phyloP scores from a whole-genome alignment of 2,888 invertebrate genomes.

The Elegia similella region DNA sequence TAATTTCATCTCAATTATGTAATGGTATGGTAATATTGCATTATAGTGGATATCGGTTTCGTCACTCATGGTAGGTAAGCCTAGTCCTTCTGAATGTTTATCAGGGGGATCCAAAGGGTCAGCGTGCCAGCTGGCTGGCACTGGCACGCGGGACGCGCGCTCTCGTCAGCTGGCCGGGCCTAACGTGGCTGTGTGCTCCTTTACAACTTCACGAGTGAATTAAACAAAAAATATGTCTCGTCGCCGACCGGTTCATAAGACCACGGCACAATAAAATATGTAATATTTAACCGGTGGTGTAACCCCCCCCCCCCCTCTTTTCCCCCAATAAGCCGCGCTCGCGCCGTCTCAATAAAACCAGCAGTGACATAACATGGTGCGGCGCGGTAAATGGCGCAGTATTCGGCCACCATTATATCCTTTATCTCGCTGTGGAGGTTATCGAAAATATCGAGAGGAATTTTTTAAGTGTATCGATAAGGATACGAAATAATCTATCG shows the following conservation, averaged over 20 bases:
- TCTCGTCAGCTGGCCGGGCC: too few relatives aligned
- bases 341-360: neutral
- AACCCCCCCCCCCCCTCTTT: neutral
- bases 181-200: neutral
- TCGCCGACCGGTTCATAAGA: neutral
- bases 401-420: neutral
- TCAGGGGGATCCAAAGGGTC: too few relatives aligned
- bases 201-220: neutral
- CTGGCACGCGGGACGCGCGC: too few relatives aligned
- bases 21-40: too few relatives aligned
- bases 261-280: conserved; percentile 5
- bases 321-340: neutral
- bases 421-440: neutral
- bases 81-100: too few relatives aligned
- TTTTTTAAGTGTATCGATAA: neutral
- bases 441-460: neutral
- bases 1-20: too few relatives aligned
- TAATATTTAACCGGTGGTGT: conserved; percentile 4
- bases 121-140: too few relatives aligned
- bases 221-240: neutral
- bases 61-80: too few relatives aligned
- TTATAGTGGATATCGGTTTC: too few relatives aligned
- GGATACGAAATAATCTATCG: neutral
- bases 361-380: neutral
- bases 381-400: neutral